Base-by-base conservation (phyloP, 1,140 invertebrate species). In the Hyles vespertilio region DNA sequence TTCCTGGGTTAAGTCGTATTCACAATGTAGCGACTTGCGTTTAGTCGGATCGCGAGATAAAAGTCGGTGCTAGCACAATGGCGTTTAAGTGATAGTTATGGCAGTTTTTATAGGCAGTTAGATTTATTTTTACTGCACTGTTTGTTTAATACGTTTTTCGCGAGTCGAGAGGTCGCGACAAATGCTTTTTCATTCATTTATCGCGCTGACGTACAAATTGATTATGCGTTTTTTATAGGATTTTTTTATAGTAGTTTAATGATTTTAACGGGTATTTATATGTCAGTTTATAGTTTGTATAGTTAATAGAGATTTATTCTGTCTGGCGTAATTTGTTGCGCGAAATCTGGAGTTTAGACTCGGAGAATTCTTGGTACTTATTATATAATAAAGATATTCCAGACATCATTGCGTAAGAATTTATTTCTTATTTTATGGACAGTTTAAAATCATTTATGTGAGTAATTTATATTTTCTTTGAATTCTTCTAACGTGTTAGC, bases 111-210 rank as follows among this genome's bases (percentile, higher is more conserved):
- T 90, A 84, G 89, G 87, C 87, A 87, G 84, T 89, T 89, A 89
- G 89, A 90, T 89, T 90, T 89, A 90, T 89, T 89, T 90, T 90
- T 89, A 90, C 83, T 79, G 81, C 82, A 79, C 72, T 89, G 87
- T 89, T 90, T 89, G 89, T 90, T 90, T 89, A 89, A 85, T 87
- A 79, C 73, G 73, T 78, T 82, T 85, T 82, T 84, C 78, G 79
- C 81, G 72, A 87, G 81, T 80, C 74, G 73, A 83, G 80, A 89
- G 82, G 76, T 83, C 76, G 80, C 72, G 74, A 78, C 77, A 79
- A 80, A 74, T 78, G 78, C 77, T 77, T 72, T 74, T 71, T 74
- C 72, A 80, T 79, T 81, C 67, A 79, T 74, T 77, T 72, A 72
- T 69, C 60, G 61, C 55, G 50, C 61, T 54, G 45, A 63, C 44